Evolutionary conservation across 1,140 invertebrate genomes (phyloP).

Genomic region (Mercenaria mercenaria): DNA sequence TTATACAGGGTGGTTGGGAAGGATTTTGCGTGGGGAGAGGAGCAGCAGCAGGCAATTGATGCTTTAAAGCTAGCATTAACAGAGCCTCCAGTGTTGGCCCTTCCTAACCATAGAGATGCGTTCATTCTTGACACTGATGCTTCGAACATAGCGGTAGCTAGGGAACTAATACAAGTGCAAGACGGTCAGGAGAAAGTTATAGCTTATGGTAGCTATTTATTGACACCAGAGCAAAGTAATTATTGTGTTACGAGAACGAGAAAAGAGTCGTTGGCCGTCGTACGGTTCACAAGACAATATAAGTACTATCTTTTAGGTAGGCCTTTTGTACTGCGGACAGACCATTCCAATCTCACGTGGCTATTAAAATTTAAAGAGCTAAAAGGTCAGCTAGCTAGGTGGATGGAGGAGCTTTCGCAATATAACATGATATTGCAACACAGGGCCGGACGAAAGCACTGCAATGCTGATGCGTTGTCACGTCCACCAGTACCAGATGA

Average conservation of each 20-base stretch:
- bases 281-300: not conserved
- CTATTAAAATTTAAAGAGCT: too few relatives aligned
- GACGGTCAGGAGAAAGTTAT: conserved; percentile 68
- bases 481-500: too few relatives aligned
- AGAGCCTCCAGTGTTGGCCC: conserved; percentile 45
- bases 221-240: conserved; percentile 83
- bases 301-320: conserved; percentile 6
- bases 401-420: too few relatives aligned
- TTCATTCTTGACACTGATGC: conserved; percentile 74
- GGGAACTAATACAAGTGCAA: conserved; percentile 73
- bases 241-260: conserved; percentile 80
- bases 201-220: conserved; percentile 65
- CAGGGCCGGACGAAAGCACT: too few relatives aligned
- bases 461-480: too few relatives aligned
- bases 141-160: conserved; percentile 70
- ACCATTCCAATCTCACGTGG: too few relatives aligned
- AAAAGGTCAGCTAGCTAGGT: too few relatives aligned
- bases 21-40: conserved; percentile 35
- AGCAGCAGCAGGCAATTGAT: conserved; percentile 61
- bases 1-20: conserved; percentile 49
- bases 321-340: too few relatives aligned
- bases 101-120: not conserved
- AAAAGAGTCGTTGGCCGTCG: too few relatives aligned
- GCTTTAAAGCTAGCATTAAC: conserved; percentile 53
- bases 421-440: too few relatives aligned